A percentile compares a stretch with the other conserved stretches of the same genome.
phyloP scores from a whole-genome alignment of 2,113 vertebrate species.

The Sphyrna mokarran region DNA sequence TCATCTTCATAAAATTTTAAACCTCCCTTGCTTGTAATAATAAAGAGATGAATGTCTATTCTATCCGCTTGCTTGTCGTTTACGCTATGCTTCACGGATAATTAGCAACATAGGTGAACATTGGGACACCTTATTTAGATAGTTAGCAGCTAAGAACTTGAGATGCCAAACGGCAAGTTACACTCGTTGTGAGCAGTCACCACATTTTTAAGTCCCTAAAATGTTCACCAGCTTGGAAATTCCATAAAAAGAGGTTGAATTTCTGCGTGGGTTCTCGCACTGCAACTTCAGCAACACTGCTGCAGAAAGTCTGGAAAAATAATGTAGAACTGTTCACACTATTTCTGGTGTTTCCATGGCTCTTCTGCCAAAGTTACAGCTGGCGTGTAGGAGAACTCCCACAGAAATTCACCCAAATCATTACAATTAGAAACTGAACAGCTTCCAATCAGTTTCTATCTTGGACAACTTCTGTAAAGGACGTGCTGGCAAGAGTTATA shows the following conservation, averaged over 20 bases:
- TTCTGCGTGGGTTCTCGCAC: not conserved
- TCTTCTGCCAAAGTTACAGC: slow-evolving; percentile 3
- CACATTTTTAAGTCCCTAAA: not conserved
- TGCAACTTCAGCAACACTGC: not conserved
- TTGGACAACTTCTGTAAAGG: not conserved
- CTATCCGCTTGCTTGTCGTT: not conserved
- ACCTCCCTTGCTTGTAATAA: too few species aligned
- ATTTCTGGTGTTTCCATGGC: not conserved
- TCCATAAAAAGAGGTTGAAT: not conserved
- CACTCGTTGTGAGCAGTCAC: not conserved
- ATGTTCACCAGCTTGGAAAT: not conserved
- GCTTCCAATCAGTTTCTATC: not conserved
- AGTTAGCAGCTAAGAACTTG: not conserved
- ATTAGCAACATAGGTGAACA: not conserved
- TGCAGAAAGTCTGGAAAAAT: not conserved
- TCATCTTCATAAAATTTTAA: not conserved
- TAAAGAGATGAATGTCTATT: too few species aligned
- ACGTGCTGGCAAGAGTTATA: not conserved
- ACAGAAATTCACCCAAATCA: not conserved
- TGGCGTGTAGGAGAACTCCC: not conserved
- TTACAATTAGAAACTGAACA: not conserved
- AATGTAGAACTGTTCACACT: not conserved
- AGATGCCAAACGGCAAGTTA: not conserved
- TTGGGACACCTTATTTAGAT: not conserved
- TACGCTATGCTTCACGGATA: not conserved